Percentiles rank a stretch among this genome's conserved stretches.
phyloP scores from a whole-genome alignment of 2,888 invertebrate species.

The Epinotia ramella region DNA sequence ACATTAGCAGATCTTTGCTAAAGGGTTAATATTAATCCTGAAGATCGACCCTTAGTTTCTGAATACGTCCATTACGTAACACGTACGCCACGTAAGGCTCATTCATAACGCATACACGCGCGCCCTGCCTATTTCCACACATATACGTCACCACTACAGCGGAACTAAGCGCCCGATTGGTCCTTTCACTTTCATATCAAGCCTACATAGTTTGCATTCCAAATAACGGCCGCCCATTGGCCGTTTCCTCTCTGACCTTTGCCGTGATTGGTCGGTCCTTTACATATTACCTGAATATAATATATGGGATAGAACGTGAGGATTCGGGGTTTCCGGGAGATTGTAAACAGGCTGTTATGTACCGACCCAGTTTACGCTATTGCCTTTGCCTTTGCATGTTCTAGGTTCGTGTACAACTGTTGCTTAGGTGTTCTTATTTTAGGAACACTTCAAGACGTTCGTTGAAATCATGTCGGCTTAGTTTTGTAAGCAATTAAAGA shows the following conservation, averaged over 20 bases:
- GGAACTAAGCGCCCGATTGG: conserved; percentile 68
- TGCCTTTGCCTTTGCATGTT: conserved; percentile 5
- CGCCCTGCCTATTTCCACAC: conserved; percentile 52
- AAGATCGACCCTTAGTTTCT: conserved; percentile 4
- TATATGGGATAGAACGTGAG: conserved; percentile 39
- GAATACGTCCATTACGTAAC: conserved; percentile 21
- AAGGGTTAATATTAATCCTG: conserved; percentile 5
- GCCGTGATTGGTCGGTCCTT: conserved; percentile 67
- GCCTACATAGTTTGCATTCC: conserved; percentile 82
- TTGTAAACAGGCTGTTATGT: conserved; percentile 29
- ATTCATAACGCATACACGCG: conserved; percentile 63
- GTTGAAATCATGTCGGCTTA: too few relatives aligned
- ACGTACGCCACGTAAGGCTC: conserved; percentile 53
- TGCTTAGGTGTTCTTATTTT: background rate
- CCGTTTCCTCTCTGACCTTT: conserved; percentile 74
- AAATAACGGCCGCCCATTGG: conserved; percentile 66
- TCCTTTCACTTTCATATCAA: conserved; percentile 78
- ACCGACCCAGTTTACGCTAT: conserved; percentile 37
- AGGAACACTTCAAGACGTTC: background rate
- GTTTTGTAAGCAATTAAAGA: too few relatives aligned
- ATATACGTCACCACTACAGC: conserved; percentile 65
- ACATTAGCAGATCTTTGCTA: background rate
- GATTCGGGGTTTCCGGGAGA: conserved; percentile 42
- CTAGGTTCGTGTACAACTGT: conserved; percentile 8
- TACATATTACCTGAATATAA: conserved; percentile 44